Base-by-base conservation (phyloP, 1,140 invertebrate genomes). In the Lepidurus apus region DNA sequence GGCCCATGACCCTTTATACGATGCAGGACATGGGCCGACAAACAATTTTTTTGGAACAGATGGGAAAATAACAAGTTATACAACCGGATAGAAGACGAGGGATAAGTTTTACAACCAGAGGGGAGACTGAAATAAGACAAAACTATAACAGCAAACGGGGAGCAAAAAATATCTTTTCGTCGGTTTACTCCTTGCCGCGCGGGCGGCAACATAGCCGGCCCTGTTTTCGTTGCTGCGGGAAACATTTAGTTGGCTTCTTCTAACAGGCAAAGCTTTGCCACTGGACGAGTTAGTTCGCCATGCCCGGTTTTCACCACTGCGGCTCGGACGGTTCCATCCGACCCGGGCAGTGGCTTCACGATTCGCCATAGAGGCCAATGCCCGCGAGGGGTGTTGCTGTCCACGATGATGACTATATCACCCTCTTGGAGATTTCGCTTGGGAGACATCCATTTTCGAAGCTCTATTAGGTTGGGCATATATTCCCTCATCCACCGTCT, bases 391-490 rank as follows among this genome's bases (percentile, higher is more conserved):
- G 74, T 43, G n/a, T 80, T 78, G 0, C 21, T 24, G 42, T 80
- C 80, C 11, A 78, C 78, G 10, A 81, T 47, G 11, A 81, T 13
- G 1, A 81, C 80, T 0, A 78, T 8, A 24, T 80, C 80, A 5
- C 65, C 79, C 1, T 74, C 65, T 13, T 17, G 13, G 0, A 78
- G 43, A 78, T 78, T 78, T n/a, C 42, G n/a, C 24, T 26, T 74
- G 5, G 10, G 4, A 44, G 34, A 10, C 5, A 47, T 11, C 79
- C 79, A 80, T 78, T 80, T 80, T 44, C 43, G n/a, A 17, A 53
- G 77, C 7, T 77, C 65, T 10, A 43, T 73, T 10, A 80, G 34
- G 10, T 17, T 79, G 8, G 79, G 79, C 1, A 74, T 17, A 47
- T 80, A 80, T 24, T 80, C 77, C 8, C 42, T 21, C 8, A 80